Percentiles rank a stretch among this genome's conserved stretches.
Evolutionary conservation across 2,888 invertebrate genomes (phyloP).

Genomic region (Crepidodera aurea): DNA sequence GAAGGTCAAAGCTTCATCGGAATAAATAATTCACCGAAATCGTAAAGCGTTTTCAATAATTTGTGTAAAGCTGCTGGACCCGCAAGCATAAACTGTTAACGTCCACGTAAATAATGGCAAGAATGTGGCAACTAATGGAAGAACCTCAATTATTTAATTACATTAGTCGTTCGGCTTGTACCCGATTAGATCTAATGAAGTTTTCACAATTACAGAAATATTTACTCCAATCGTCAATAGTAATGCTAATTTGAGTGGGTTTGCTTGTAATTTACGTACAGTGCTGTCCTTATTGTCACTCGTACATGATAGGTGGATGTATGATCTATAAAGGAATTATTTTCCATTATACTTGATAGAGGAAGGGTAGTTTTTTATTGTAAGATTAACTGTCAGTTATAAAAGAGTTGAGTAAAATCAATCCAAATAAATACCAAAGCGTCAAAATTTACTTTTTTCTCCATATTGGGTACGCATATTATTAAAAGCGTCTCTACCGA

Average conservation of each 20-base stretch:
- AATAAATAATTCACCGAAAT: not conserved
- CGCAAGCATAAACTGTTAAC: not conserved
- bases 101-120: not conserved
- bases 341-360: too few species aligned
- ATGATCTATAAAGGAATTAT: too few species aligned
- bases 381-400: too few species aligned
- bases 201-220: slow-evolving; percentile 29
- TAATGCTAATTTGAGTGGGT: slow-evolving; percentile 30
- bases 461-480: too few species aligned
- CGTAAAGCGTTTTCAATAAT: not conserved
- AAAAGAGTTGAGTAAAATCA: too few species aligned
- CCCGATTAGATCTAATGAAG: slow-evolving; percentile 25
- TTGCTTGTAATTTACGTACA: slow-evolving; percentile 21
- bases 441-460: too few species aligned
- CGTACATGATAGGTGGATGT: slow-evolving; percentile 9
- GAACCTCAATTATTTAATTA: slow-evolving; percentile 25
- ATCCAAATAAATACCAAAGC: too few species aligned
- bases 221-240: slow-evolving; percentile 28
- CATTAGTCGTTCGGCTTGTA: slow-evolving; percentile 26
- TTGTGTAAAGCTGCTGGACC: not conserved
- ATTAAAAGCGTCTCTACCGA: too few species aligned
- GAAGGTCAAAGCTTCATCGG: too few species aligned
- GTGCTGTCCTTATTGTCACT: slow-evolving; percentile 6
- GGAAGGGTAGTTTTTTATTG: too few species aligned
- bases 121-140: slow-evolving; percentile 18